Evolutionary conservation across 2,797 vertebrate genomes (phyloP), one percentile per base, ranked within the genome.

Genomic region (Diglossa cyanea): DNA sequence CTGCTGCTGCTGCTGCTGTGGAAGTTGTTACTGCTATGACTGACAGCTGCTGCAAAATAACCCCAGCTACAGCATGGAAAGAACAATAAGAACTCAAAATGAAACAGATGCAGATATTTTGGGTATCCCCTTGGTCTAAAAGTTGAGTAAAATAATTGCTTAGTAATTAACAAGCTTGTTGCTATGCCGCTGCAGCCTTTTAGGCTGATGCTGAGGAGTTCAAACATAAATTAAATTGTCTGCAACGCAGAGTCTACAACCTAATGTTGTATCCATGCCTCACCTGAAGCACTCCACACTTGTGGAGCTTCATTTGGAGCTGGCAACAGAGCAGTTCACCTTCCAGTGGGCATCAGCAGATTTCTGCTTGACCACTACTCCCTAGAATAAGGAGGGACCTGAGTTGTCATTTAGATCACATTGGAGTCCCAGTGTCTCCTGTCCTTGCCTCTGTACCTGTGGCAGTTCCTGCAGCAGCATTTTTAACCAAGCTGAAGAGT

Each of bases 1-100:
- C 87, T 86, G 85, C 75, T 94, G 10, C 72, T 79, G 75, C 76
- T 80, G 75, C 73, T 93, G 11, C 68, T 70, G 79, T 81, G 87
- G 91, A 96, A 95, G 93, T 96, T 93, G 93, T 96, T 96, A 70
- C 85, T 86, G 87, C 79, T 84, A 1, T 93, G 91, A 96, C 77
- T 96, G 96, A 86, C 95, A 96, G 93, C 87, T 93, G 67, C 93
- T 94, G 95, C 67, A 86, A 91, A 96, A 94, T 95, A 93, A 91
- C 91, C 88, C 90, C 87, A 86, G 94, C 73, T 88, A 79, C 77
- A 86, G 82, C 55, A 18, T 4, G 18, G 79, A 86, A 88, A 76
- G 90, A 94, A 94, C 86, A 95, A 90, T 88, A 82, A 94, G 90
- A 81, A 47, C 88, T 90, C 76, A 76, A 93, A 96, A 95, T 85